Evolutionary conservation across 2,113 vertebrate genomes (phyloP).

Genomic region (Otolemur garnettii): DNA sequence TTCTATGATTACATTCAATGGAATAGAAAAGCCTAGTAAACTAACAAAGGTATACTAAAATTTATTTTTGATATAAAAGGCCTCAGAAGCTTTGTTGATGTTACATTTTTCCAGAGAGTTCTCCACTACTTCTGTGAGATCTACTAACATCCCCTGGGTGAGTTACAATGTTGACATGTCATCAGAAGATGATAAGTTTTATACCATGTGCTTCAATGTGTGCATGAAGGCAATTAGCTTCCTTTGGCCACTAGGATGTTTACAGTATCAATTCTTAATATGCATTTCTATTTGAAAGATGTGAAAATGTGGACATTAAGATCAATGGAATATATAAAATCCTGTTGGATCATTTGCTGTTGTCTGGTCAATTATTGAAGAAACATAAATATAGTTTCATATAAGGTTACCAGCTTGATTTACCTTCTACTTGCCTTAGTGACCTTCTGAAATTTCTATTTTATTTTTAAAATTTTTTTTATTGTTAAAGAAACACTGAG

Average conservation of each 20-base stretch:
- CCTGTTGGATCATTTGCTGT: neutral
- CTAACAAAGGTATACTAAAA: neutral
- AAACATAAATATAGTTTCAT: neutral
- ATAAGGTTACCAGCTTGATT: neutral
- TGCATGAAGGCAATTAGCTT: neutral
- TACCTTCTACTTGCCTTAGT: neutral
- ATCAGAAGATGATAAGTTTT: neutral
- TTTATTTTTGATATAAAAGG: neutral
- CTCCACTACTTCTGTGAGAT: neutral
- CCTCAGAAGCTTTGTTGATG: neutral
- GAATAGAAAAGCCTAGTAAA: neutral
- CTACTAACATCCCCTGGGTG: rapidly evolving
- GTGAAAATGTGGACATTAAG: neutral
- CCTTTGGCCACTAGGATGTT: neutral
- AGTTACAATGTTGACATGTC: neutral
- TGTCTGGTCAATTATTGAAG: neutral
- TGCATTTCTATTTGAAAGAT: neutral
- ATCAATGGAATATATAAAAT: neutral
- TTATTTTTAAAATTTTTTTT: neutral
- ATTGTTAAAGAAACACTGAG: too few species aligned
- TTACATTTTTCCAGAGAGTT: neutral
- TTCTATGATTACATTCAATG: neutral
- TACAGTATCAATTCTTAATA: neutral
- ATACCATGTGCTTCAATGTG: neutral
- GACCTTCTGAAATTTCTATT: neutral